Evolutionary conservation across 1,140 invertebrate genomes (phyloP).

Genomic region (Streblospio benedicti): DNA sequence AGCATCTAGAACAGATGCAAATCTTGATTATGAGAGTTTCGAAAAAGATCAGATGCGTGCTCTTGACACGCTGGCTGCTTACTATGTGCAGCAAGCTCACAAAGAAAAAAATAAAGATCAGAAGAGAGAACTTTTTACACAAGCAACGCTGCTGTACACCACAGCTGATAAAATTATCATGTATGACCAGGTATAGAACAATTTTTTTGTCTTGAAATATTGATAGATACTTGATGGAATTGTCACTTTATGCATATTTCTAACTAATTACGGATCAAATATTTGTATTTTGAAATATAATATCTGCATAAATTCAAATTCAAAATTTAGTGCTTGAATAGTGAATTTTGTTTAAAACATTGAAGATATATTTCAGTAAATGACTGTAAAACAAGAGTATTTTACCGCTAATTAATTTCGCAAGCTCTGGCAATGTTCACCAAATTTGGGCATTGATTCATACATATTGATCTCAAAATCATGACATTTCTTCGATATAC

Average conservation of each 20-base stretch:
- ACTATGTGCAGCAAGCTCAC: constrained; percentile 92
- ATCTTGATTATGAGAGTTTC: constrained; percentile 78
- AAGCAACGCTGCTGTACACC: constrained; percentile 93
- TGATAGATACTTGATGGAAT: too few species aligned
- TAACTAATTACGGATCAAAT: too few species aligned
- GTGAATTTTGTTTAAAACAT: too few species aligned
- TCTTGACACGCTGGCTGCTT: constrained; percentile 90
- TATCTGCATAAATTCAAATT: too few species aligned
- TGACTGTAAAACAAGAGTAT: neutral
- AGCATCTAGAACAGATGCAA: constrained; percentile 73
- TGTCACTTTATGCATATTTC: neutral
- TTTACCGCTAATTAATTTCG: neutral
- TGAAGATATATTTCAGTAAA: too few species aligned
- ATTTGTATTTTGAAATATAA: too few species aligned
- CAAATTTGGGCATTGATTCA: too few species aligned
- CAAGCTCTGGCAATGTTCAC: too few species aligned
- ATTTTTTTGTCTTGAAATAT: neutral
- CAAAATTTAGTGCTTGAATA: too few species aligned
- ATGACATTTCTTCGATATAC: neutral
- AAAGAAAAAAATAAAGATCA: constrained; percentile 92
- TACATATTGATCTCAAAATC: neutral
- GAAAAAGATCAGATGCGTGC: constrained; percentile 95
- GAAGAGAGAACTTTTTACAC: constrained; percentile 88
- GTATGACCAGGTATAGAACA: constrained; percentile 80
- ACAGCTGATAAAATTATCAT: constrained; percentile 99